These are phyloP conservation scores for Drosophila rellima DNA, from an alignment of 2,888 invertebrate genomes.

Conservation along the genomic window DNA sequence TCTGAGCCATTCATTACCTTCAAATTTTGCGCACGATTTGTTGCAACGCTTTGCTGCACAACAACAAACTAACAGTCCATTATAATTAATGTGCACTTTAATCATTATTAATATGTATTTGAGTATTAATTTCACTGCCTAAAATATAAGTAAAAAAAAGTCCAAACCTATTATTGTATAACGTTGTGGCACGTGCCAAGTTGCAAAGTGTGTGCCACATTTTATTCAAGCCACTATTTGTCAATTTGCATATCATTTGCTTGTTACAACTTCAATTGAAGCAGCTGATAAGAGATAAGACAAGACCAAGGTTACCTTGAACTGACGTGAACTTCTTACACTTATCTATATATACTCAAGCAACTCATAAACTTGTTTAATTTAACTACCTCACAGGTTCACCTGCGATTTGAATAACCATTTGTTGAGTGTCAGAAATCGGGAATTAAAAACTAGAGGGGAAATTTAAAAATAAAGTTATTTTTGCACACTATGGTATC, in stretches of 20 bases:
- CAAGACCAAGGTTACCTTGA: slow-evolving; percentile 11
- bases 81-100: slow-evolving; percentile 55
- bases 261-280: slow-evolving; percentile 1
- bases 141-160: slow-evolving; percentile 23
- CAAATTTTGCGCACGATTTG: slow-evolving; percentile 81
- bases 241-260: slow-evolving; percentile 34
- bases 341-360: not conserved
- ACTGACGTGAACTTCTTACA: slow-evolving; percentile 5
- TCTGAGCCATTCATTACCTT: slow-evolving; percentile 50
- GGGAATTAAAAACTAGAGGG: not conserved
- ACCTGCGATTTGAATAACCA: not conserved
- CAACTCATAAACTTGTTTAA: too few species aligned
- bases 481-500: too few species aligned
- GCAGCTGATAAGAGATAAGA: slow-evolving; percentile 24
- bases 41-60: slow-evolving; percentile 75
- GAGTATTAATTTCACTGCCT: slow-evolving; percentile 56
- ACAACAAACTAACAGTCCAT: slow-evolving; percentile 54
- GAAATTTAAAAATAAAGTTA: too few species aligned
- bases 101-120: slow-evolving; percentile 45
- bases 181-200: slow-evolving; percentile 47
- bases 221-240: slow-evolving; percentile 27
- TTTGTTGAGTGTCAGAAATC: not conserved
- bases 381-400: not conserved
- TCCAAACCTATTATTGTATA: slow-evolving; percentile 30
- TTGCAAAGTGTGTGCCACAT: slow-evolving; percentile 11